phyloP scores from a whole-genome alignment of 2,797 vertebrate species.

The Gobionotothen gibberifrons region DNA sequence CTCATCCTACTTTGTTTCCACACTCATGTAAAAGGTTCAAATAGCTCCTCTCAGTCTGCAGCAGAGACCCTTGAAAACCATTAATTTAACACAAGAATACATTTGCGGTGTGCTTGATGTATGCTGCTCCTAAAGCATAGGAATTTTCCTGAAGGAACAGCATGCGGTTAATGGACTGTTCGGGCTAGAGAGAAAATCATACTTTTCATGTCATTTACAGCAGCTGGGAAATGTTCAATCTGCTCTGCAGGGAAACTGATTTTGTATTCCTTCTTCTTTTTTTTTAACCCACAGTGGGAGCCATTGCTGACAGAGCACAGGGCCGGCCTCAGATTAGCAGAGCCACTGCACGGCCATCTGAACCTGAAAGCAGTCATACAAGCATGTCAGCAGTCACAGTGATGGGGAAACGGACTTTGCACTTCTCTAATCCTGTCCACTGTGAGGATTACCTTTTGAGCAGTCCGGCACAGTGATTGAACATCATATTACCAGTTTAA shows the following conservation, averaged over 20 bases:
- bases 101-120: conserved; percentile 52
- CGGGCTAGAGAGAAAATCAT: conserved; percentile 58
- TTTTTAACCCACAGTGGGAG: conserved; percentile 27
- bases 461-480: conserved; percentile 61
- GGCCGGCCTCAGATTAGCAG: conserved; percentile 62
- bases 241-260: conserved; percentile 46
- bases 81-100: conserved; percentile 54
- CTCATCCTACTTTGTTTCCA: conserved; percentile 44
- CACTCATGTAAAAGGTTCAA: conserved; percentile 46
- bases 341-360: conserved; percentile 52
- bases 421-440: conserved; percentile 77
- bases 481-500: conserved; percentile 52
- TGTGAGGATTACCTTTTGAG: conserved; percentile 69
- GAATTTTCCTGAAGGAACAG: conserved; percentile 63
- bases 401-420: conserved; percentile 67
- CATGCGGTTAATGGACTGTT: conserved; percentile 75
- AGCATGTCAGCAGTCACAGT: conserved; percentile 65
- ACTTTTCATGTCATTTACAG: conserved; percentile 70
- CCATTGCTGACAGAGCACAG: conserved; percentile 53
- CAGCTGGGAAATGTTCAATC: conserved; percentile 60
- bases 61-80: conserved; percentile 46
- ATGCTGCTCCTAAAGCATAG: conserved; percentile 51
- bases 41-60: conserved; percentile 40
- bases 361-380: conserved; percentile 60
- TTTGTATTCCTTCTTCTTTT: conserved; percentile 6